A percentile compares a stretch with the other conserved stretches of the same genome.
Conservation (phyloP, 2,113 vertebrate genomes). For the Aldabrachelys gigantea region DNA sequence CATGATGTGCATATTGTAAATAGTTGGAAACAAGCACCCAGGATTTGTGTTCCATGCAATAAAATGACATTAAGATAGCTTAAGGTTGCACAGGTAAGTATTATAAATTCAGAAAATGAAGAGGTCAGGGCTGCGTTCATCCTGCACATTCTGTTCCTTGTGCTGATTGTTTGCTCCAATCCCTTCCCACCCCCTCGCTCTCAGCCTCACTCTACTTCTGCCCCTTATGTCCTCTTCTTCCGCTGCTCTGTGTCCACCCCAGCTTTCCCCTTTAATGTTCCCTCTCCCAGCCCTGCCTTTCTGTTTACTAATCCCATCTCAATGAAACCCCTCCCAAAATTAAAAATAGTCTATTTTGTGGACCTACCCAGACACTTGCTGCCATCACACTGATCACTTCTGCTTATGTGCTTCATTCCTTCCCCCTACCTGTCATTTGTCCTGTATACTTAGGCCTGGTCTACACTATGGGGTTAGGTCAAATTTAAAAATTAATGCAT, state of each 20-base stretch:
- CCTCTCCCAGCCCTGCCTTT: background rate
- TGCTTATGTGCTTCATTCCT: background rate
- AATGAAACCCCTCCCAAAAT: background rate
- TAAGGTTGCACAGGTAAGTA: constrained; percentile 67
- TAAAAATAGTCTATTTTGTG: background rate
- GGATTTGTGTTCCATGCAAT: constrained; percentile 69
- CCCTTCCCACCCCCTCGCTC: constrained; percentile 18
- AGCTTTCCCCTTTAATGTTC: background rate
- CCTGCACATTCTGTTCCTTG: constrained; percentile 46
- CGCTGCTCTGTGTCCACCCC: background rate
- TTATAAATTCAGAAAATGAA: constrained; percentile 72
- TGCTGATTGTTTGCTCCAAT: constrained; percentile 54
- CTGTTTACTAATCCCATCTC: background rate
- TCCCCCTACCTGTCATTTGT: background rate
- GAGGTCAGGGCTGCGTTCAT: constrained; percentile 65
- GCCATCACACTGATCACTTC: background rate
- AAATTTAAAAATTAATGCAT: too few relatives aligned
- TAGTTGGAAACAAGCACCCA: constrained; percentile 67
- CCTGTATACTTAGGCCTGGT: background rate
- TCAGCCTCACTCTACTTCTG: background rate
- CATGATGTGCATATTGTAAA: constrained; percentile 66
- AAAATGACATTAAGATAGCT: constrained; percentile 68
- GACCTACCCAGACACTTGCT: background rate
- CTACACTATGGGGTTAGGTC: too few relatives aligned
- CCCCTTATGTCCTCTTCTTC: background rate